Conservation (phyloP, 2,888 invertebrate species). For the Pristionchus japonicus region DNA sequence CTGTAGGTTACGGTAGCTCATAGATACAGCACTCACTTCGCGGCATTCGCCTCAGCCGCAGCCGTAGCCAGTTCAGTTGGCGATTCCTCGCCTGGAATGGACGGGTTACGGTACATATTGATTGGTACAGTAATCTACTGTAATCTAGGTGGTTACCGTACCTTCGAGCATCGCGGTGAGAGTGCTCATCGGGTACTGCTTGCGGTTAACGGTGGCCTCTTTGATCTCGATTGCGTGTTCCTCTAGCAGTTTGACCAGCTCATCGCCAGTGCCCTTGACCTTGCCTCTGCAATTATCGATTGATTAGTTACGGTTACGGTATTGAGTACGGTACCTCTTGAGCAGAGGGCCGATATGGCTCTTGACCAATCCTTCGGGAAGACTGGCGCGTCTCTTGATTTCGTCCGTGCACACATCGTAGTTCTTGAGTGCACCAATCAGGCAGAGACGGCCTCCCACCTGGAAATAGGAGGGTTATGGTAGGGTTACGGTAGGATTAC, state of each 20-base stretch:
- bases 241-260: neutral
- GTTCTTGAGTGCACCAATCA: neutral
- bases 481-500: too few relatives aligned
- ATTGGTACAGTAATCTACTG: too few relatives aligned
- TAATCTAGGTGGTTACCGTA: too few relatives aligned
- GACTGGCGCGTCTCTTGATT: neutral
- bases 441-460: constrained; percentile 26
- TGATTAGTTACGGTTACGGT: neutral
- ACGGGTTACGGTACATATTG: too few relatives aligned
- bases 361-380: constrained; percentile 10
- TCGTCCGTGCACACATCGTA: neutral
- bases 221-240: neutral
- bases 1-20: too few relatives aligned
- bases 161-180: neutral
- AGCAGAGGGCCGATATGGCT: constrained; percentile 42
- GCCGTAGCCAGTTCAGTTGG: too few relatives aligned
- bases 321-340: neutral
- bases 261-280: constrained; percentile 34
- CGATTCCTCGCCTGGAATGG: too few relatives aligned
- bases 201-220: neutral
- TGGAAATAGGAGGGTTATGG: neutral
- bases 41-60: too few relatives aligned
- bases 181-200: neutral
- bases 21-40: too few relatives aligned
- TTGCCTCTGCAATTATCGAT: constrained; percentile 17